phyloP scores from a whole-genome alignment of 2,888 invertebrate species.

The Andrena praecox region DNA sequence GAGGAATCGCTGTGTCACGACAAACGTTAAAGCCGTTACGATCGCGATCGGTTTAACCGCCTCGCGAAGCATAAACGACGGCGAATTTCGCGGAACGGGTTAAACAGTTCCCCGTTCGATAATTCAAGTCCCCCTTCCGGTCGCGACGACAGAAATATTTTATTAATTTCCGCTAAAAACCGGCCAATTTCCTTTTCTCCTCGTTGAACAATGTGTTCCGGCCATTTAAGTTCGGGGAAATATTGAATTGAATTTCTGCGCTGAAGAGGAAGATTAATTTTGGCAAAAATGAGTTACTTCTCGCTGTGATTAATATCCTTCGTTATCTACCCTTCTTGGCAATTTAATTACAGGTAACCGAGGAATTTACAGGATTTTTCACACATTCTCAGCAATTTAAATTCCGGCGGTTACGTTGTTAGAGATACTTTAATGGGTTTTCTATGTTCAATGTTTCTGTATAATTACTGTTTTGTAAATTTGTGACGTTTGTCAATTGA shows the following conservation, averaged over 20 bases:
- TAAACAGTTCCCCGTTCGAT: background rate
- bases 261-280: background rate
- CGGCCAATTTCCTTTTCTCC: too few species aligned
- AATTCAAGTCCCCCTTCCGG: background rate
- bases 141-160: background rate
- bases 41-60: constrained; percentile 12
- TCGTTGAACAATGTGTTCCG: background rate
- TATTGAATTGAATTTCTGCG: background rate
- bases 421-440: background rate
- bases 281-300: background rate
- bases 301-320: too few species aligned
- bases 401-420: too few species aligned
- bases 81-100: constrained; percentile 26
- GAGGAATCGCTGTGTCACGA: constrained; percentile 36
- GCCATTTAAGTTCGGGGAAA: background rate
- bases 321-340: too few species aligned
- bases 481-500: too few species aligned
- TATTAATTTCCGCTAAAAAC: background rate
- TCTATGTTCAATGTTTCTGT: too few species aligned
- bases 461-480: too few species aligned
- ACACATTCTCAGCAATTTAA: too few species aligned
- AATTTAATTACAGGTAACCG: too few species aligned
- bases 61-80: background rate
- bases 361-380: too few species aligned
- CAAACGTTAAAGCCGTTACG: constrained; percentile 4